Conservation (phyloP, 2,797 vertebrate genomes). For the Myioborus miniatus region DNA sequence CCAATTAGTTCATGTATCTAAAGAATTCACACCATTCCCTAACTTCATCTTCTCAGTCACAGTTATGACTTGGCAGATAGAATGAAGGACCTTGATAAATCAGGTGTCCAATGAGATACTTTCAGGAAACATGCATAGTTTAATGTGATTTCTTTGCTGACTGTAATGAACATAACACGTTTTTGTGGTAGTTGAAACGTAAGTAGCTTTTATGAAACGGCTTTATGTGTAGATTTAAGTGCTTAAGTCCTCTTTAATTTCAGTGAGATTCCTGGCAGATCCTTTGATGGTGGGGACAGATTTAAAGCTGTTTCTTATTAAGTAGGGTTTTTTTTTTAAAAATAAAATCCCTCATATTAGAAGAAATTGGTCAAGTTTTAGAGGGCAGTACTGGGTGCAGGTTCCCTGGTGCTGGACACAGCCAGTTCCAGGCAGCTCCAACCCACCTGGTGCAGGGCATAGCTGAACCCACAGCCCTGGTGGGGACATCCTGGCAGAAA, state of each 20-base stretch:
- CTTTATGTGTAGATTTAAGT: not conserved
- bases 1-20: not conserved
- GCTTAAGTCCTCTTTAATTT: not conserved
- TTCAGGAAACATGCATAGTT: not conserved
- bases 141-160: not conserved
- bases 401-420: not conserved
- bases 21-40: not conserved
- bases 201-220: not conserved
- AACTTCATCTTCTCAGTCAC: not conserved
- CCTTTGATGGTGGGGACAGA: not conserved
- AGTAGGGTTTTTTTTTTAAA: not conserved
- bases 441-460: rapidly evolving
- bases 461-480: rapidly evolving
- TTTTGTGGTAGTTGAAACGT: not conserved
- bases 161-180: not conserved
- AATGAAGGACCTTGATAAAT: not conserved
- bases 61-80: not conserved
- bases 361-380: not conserved
- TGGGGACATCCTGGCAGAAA: not conserved
- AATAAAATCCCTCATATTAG: not conserved
- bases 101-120: not conserved
- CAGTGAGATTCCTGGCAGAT: not conserved
- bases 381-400: rapidly evolving
- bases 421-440: not conserved
- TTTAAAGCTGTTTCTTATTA: not conserved